Percentiles rank a stretch among this genome's conserved stretches.
phyloP scores from a whole-genome alignment of 1,140 invertebrate species.

The Eubasilissa regina region DNA sequence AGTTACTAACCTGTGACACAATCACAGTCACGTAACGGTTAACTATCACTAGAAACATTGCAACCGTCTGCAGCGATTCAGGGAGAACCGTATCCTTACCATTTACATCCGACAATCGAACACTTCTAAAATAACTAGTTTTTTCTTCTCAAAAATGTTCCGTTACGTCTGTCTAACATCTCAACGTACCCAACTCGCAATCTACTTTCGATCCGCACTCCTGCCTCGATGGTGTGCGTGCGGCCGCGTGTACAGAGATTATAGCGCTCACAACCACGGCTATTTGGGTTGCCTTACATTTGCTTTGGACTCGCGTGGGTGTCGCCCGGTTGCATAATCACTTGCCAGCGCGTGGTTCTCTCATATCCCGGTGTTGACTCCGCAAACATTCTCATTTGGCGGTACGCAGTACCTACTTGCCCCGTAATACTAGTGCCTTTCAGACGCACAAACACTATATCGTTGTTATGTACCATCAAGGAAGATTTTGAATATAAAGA shows the following conservation, averaged over 20 bases:
- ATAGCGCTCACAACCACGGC: background rate
- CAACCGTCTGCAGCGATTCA: too few relatives aligned
- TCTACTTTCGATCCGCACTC: conserved; percentile 18
- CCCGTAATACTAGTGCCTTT: too few relatives aligned
- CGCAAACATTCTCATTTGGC: conserved; percentile 20
- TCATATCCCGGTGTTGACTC: conserved; percentile 16
- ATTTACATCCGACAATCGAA: too few relatives aligned
- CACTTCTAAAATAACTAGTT: background rate
- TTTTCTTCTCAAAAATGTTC: background rate
- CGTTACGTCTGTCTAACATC: background rate
- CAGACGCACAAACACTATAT: too few relatives aligned
- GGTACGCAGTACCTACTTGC: background rate
- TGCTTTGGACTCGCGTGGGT: conserved; percentile 32
- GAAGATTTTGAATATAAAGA: too few relatives aligned
- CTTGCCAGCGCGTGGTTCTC: conserved; percentile 27
- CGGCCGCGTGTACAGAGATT: conserved; percentile 26
- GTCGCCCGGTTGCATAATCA: conserved; percentile 38
- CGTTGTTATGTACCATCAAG: too few relatives aligned
- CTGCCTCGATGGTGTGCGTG: background rate
- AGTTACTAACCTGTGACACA: too few relatives aligned
- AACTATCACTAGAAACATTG: too few relatives aligned
- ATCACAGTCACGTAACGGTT: too few relatives aligned
- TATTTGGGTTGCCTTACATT: conserved; percentile 43
- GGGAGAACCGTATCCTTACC: too few relatives aligned
- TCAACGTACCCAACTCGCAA: background rate